These are phyloP conservation scores for Axea sp. DNA, from an alignment of 2,888 invertebrate genomes.

Conservation along the genomic window DNA sequence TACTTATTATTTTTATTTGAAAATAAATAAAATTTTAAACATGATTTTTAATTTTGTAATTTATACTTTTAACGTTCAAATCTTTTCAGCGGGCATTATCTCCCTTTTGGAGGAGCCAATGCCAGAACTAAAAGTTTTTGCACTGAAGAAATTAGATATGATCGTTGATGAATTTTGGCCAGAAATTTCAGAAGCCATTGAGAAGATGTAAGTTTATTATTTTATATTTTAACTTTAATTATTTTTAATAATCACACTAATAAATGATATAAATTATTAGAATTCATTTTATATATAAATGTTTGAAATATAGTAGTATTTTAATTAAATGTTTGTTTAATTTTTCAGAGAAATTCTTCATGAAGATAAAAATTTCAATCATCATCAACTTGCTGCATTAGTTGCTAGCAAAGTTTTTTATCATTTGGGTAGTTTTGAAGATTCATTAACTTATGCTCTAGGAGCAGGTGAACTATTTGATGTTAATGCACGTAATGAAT, in stretches of 20 bases:
- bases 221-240: not conserved
- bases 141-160: conserved; percentile 93
- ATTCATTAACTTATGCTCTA: conserved; percentile 97
- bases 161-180: conserved; percentile 99
- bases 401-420: conserved; percentile 99
- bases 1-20: too few relatives aligned
- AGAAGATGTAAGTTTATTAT: conserved; percentile 87
- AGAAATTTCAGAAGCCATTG: conserved; percentile 98
- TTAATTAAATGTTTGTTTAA: too few relatives aligned
- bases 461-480: conserved; percentile 97
- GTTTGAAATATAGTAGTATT: too few relatives aligned
- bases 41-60: too few relatives aligned
- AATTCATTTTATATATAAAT: not conserved
- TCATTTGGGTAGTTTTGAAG: conserved; percentile 97
- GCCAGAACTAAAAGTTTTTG: conserved; percentile 95
- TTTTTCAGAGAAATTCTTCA: conserved; percentile 91
- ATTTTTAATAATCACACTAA: not conserved
- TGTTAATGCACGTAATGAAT: conserved; percentile 95
- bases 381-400: conserved; percentile 95
- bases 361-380: conserved; percentile 93
- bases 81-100: conserved; percentile 92
- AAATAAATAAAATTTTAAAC: too few relatives aligned
- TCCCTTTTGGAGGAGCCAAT: conserved; percentile 97
- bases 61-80: too few relatives aligned
- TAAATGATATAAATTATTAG: not conserved